A percentile compares a stretch with the other conserved stretches of the same genome.
Conservation (phyloP, 2,113 vertebrate species). For the Nycticorax nycticorax region DNA sequence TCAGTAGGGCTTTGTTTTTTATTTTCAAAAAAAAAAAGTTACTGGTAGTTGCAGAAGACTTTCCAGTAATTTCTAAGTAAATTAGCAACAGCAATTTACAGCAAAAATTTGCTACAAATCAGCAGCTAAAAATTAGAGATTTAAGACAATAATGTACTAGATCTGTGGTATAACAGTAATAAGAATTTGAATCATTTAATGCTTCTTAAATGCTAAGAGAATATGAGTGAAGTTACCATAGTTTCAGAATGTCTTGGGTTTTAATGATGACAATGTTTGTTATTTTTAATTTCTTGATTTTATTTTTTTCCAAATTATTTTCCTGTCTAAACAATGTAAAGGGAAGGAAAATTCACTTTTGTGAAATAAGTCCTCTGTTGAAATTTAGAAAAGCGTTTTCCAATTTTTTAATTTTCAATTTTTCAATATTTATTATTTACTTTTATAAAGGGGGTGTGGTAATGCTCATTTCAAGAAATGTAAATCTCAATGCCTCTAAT, state of each 20-base stretch:
- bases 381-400: neutral
- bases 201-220: neutral
- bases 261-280: rapidly evolving
- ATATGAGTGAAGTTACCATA: neutral
- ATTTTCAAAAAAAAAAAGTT: neutral
- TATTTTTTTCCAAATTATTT: neutral
- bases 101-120: neutral
- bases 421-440: neutral
- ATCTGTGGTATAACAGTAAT: neutral
- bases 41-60: neutral
- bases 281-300: neutral
- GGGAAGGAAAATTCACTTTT: neutral
- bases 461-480: conserved; percentile 16
- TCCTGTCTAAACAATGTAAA: neutral
- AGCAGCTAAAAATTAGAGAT: neutral
- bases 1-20: neutral
- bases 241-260: neutral
- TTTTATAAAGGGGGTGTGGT: neutral
- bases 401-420: no score
- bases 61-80: neutral
- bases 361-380: neutral
- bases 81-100: neutral
- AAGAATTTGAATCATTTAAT: neutral
- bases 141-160: neutral
- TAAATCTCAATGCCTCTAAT: conserved; percentile 8